Conservation (phyloP, 2,113 vertebrate genomes). For the Turdus rufiventris region DNA sequence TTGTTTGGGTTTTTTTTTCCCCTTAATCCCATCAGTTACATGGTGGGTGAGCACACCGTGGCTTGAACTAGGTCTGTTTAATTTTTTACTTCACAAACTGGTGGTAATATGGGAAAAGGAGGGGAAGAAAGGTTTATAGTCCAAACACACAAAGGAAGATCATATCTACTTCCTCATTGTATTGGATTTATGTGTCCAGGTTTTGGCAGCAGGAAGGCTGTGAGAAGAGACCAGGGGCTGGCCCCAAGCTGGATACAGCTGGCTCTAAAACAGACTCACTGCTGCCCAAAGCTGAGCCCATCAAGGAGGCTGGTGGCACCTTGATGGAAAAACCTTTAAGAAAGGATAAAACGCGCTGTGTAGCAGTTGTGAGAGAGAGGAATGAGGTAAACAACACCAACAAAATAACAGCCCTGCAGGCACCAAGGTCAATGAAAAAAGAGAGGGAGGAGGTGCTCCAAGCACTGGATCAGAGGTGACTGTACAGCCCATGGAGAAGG, state of each 20-base stretch:
- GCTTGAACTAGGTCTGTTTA: background rate
- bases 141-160: background rate
- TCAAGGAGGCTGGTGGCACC: background rate
- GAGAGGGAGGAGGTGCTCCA: background rate
- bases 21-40: background rate
- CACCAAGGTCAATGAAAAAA: background rate
- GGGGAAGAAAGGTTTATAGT: background rate
- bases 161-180: background rate
- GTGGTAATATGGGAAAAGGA: background rate
- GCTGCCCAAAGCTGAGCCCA: background rate
- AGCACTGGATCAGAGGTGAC: background rate
- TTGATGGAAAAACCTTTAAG: background rate
- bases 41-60: background rate
- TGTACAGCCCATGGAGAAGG: background rate
- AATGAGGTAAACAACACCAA: background rate
- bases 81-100: background rate
- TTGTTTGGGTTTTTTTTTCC: background rate
- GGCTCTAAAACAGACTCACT: background rate
- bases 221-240: background rate
- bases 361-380: background rate
- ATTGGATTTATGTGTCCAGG: background rate
- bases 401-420: background rate
- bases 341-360: background rate
- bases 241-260: background rate
- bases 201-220: background rate